Evolutionary conservation across 2,888 invertebrate species (phyloP).

Genomic region (Epirrhoe tristata): DNA sequence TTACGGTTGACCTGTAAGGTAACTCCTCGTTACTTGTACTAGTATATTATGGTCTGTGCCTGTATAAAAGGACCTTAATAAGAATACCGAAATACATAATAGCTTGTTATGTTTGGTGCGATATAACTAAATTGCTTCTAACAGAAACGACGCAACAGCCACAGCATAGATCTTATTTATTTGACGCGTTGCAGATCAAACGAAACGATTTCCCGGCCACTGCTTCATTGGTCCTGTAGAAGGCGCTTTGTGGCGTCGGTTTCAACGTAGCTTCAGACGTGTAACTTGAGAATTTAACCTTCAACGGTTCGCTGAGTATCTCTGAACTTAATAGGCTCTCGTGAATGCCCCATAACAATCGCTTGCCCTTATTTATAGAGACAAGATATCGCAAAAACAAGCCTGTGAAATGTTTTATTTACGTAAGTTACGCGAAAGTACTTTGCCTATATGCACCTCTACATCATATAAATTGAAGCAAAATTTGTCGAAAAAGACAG

Average conservation of each 20-base stretch:
- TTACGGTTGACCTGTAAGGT: too few relatives aligned
- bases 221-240: not conserved
- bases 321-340: constrained; percentile 63
- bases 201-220: not conserved
- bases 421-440: not conserved
- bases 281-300: constrained; percentile 65
- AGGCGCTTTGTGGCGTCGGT: constrained; percentile 1
- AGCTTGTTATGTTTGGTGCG: not conserved
- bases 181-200: not conserved
- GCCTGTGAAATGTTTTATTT: constrained; percentile 12
- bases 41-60: too few relatives aligned
- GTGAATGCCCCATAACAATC: constrained; percentile 55
- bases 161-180: not conserved
- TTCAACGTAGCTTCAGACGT: constrained; percentile 40
- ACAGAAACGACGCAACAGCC: not conserved
- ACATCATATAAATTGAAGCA: not conserved
- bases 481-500: too few relatives aligned
- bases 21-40: too few relatives aligned
- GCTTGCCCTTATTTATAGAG: constrained; percentile 47
- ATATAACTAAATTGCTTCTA: not conserved
- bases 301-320: constrained; percentile 65
- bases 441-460: not conserved
- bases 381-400: constrained; percentile 35
- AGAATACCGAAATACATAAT: not conserved
- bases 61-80: too few relatives aligned